Evolutionary conservation across 2,797 vertebrate species (phyloP).

Genomic region (Paramormyrops hopkinsi): DNA sequence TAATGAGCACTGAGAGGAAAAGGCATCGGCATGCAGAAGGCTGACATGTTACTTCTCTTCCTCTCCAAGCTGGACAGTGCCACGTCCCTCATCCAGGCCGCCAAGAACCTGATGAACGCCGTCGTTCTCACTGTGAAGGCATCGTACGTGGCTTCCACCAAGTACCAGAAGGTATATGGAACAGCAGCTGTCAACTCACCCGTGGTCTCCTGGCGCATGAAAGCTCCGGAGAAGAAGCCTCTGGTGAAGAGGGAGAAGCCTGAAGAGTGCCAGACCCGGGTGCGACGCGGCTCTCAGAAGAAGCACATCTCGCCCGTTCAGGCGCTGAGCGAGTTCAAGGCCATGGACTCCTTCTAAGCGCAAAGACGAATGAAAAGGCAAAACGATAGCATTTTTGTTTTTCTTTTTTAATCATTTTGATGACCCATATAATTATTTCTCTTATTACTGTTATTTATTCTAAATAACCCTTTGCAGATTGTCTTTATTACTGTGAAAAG

Average conservation of each 20-base stretch:
- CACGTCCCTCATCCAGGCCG: slow-evolving; percentile 96
- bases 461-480: not conserved
- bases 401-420: not conserved
- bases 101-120: slow-evolving; percentile 99
- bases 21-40: not conserved
- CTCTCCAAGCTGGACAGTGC: slow-evolving; percentile 84
- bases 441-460: not conserved
- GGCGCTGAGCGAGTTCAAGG: slow-evolving; percentile 99
- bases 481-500: not conserved
- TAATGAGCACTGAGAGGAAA: not conserved
- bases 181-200: slow-evolving; percentile 96
- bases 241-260: slow-evolving; percentile 97
- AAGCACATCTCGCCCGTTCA: slow-evolving; percentile 99
- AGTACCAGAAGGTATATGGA: slow-evolving; percentile 97
- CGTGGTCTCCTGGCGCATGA: slow-evolving; percentile 99
- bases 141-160: slow-evolving; percentile 96
- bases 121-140: slow-evolving; percentile 98
- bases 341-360: slow-evolving; percentile 95
- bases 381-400: slow-evolving; percentile 27
- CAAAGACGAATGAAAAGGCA: slow-evolving; percentile 43
- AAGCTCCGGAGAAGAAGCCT: slow-evolving; percentile 97
- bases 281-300: slow-evolving; percentile 95
- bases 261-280: slow-evolving; percentile 92
- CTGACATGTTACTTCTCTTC: not conserved
- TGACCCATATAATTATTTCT: not conserved